phyloP scores from a whole-genome alignment of 1,140 invertebrate species.

The Asobara japonica region DNA sequence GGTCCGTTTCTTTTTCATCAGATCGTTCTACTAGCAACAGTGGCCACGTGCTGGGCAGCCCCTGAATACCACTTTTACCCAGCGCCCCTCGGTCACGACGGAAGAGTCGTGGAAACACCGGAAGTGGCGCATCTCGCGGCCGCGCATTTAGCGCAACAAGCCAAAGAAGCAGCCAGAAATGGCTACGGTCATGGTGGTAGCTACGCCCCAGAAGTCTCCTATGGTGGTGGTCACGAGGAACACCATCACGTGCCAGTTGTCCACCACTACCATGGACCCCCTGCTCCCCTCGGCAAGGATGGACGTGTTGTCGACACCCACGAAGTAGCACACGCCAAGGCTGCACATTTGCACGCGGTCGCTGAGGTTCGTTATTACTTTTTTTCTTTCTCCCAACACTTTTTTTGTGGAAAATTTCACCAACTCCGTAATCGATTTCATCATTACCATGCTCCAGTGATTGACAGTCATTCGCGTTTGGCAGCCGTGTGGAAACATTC shows the following conservation, averaged over 20 bases:
- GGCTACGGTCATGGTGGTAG: slow-evolving; percentile 45
- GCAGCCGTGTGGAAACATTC: too few relatives aligned
- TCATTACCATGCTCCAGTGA: background rate
- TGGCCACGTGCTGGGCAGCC: slow-evolving; percentile 30
- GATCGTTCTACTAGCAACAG: slow-evolving; percentile 36
- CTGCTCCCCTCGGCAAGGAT: slow-evolving; percentile 62
- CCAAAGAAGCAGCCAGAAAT: slow-evolving; percentile 54
- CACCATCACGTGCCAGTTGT: slow-evolving; percentile 31
- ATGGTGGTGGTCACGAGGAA: background rate
- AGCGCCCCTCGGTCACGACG: slow-evolving; percentile 54
- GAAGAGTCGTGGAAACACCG: slow-evolving; percentile 67
- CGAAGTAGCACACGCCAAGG: slow-evolving; percentile 72
- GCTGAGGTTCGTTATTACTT: slow-evolving; percentile 42
- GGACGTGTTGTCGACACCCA: slow-evolving; percentile 71
- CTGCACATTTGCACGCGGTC: slow-evolving; percentile 69
- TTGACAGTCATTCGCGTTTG: too few relatives aligned
- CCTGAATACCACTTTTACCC: slow-evolving; percentile 16
- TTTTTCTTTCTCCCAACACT: background rate
- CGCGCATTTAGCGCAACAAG: slow-evolving; percentile 65
- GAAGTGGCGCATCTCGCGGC: slow-evolving; percentile 69
- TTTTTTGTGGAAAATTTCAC: slow-evolving; percentile 24
- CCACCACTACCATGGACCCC: slow-evolving; percentile 41
- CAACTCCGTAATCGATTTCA: background rate
- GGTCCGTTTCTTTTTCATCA: background rate
- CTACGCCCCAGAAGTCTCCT: slow-evolving; percentile 41